Evolutionary conservation across 2,888 invertebrate species (phyloP).

Genomic region (Luffia ferchaultella): DNA sequence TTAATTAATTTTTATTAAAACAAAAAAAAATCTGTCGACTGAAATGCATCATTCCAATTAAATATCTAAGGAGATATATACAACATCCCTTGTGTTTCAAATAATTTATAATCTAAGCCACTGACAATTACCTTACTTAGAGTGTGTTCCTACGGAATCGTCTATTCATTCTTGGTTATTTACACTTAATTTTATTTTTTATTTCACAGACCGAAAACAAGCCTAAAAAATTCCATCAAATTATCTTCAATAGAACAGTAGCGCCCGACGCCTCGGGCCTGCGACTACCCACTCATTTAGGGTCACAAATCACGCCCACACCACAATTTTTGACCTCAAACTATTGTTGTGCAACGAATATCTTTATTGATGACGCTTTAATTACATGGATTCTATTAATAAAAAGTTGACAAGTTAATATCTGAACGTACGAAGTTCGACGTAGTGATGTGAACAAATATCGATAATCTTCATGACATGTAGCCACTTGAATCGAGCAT

Average conservation of each 20-base stretch:
- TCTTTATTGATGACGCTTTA: slow-evolving; percentile 4
- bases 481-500: too few species aligned
- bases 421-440: neutral
- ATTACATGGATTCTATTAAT: slow-evolving; percentile 5
- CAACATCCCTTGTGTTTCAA: too few species aligned
- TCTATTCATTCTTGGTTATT: neutral
- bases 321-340: slow-evolving; percentile 21
- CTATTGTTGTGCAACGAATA: slow-evolving; percentile 11
- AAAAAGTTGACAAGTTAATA: slow-evolving; percentile 4
- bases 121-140: too few species aligned
- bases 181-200: neutral
- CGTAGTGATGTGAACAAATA: too few species aligned
- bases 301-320: slow-evolving; percentile 29
- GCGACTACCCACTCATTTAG: slow-evolving; percentile 17
- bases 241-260: neutral
- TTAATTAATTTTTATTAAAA: too few species aligned
- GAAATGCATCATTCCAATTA: too few species aligned
- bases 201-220: neutral
- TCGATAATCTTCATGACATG: too few species aligned
- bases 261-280: neutral
- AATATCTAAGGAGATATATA: too few species aligned
- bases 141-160: too few species aligned
- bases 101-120: too few species aligned
- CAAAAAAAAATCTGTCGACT: too few species aligned
- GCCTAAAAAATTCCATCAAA: neutral